Evolutionary conservation across 2,113 vertebrate genomes (phyloP).

Genomic region (Eidolon helvum): DNA sequence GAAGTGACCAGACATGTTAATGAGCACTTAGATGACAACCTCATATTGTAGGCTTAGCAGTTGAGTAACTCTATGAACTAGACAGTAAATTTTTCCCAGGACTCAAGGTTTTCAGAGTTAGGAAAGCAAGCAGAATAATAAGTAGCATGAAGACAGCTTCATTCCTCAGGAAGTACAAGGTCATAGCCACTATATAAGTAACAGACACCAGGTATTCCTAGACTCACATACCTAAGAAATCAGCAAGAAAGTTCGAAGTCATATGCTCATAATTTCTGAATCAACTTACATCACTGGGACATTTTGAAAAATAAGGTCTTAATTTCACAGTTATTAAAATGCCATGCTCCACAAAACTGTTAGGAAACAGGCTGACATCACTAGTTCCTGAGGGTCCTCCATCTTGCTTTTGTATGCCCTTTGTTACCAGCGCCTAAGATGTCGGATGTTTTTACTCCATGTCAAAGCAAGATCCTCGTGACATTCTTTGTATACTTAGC

Average conservation of each 20-base stretch:
- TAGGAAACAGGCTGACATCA: not conserved
- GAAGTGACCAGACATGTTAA: not conserved
- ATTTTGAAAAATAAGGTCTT: not conserved
- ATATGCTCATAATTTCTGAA: not conserved
- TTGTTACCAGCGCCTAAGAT: not conserved
- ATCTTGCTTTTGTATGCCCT: not conserved
- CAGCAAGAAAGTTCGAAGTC: not conserved
- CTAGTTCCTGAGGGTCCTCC: not conserved
- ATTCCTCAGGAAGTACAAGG: not conserved
- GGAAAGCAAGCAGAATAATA: not conserved
- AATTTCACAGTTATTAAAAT: not conserved
- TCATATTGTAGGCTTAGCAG: not conserved
- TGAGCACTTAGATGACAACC: not conserved
- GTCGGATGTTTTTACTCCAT: not conserved
- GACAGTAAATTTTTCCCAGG: not conserved
- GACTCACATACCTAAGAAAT: not conserved
- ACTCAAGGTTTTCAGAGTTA: not conserved
- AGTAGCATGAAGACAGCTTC: not conserved
- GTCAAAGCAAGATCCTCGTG: not conserved
- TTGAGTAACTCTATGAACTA: not conserved
- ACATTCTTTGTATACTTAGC: not conserved
- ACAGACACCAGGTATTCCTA: not conserved
- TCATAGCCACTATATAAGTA: not conserved
- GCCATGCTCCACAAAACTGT: not conserved
- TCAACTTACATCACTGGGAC: not conserved